phyloP scores from a whole-genome alignment of 2,113 vertebrate species.

The Nothocercus julius region DNA sequence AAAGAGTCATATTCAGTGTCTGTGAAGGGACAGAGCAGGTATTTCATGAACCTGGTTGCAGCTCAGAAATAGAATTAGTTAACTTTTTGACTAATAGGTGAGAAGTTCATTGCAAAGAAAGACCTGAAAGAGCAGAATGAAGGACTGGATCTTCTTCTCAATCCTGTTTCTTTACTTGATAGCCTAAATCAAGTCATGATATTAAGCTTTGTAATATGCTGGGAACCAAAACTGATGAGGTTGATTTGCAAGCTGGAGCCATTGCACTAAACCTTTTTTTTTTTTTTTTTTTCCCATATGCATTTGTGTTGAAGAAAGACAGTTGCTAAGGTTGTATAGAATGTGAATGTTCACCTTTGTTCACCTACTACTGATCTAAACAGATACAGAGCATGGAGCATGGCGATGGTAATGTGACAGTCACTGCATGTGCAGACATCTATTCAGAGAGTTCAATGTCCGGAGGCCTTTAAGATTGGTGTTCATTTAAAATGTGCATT shows the following conservation, averaged over 20 bases:
- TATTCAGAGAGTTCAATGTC: neutral
- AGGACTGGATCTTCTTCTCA: neutral
- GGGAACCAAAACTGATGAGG: neutral
- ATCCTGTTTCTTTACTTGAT: neutral
- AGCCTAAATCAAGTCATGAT: neutral
- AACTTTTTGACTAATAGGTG: neutral
- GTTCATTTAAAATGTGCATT: neutral
- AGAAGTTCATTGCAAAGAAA: neutral
- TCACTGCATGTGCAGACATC: neutral
- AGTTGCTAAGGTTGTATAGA: neutral
- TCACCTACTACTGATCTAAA: neutral
- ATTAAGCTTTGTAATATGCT: accelerated
- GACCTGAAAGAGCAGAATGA: neutral
- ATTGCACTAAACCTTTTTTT: neutral
- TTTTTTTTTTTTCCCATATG: neutral
- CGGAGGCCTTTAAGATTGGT: neutral
- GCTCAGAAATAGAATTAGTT: neutral
- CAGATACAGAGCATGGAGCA: neutral
- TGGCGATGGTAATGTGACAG: accelerated
- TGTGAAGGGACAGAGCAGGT: neutral
- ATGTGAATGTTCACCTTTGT: neutral
- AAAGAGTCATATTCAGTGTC: neutral
- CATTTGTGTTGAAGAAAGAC: neutral
- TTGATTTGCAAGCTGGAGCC: neutral
- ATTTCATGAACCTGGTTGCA: neutral